Percentiles rank a stretch among this genome's conserved stretches.
phyloP scores from a whole-genome alignment of 2,888 invertebrate genomes.

The Meiosimyza platycephala region DNA sequence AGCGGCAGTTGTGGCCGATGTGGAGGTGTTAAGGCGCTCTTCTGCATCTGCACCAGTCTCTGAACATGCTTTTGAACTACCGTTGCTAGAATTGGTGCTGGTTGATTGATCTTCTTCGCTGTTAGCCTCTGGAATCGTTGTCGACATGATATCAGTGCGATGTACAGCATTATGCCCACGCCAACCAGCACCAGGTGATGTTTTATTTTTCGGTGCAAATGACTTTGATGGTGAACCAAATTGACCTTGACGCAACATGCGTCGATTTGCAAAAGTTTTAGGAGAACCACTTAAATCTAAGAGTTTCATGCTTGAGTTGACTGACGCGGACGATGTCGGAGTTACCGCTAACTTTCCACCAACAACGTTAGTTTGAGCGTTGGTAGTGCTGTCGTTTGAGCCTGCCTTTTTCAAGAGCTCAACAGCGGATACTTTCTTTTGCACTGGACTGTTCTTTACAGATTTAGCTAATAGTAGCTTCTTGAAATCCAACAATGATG shows the following conservation, averaged over 20 bases:
- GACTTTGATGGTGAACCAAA: constrained; percentile 71
- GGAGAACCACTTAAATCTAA: constrained; percentile 79
- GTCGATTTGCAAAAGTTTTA: constrained; percentile 75
- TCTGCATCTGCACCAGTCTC: neutral
- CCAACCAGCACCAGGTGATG: constrained; percentile 68
- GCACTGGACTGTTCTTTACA: constrained; percentile 72
- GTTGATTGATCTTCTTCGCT: constrained; percentile 79
- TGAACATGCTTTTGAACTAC: neutral
- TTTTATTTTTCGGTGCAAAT: constrained; percentile 70
- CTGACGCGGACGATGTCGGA: constrained; percentile 45
- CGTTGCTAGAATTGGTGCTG: constrained; percentile 26
- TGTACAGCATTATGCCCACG: constrained; percentile 50
- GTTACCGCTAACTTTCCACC: constrained; percentile 38
- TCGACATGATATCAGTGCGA: constrained; percentile 85
- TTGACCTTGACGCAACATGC: constrained; percentile 69
- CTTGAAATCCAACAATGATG: constrained; percentile 87
- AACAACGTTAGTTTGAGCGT: constrained; percentile 12
- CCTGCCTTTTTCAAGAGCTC: constrained; percentile 77
- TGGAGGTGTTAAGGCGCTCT: neutral
- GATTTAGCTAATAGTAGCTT: constrained; percentile 82
- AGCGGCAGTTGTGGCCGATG: constrained; percentile 38
- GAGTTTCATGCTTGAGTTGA: constrained; percentile 72
- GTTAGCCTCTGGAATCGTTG: constrained; percentile 85
- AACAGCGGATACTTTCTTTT: constrained; percentile 78
- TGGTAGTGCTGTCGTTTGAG: neutral